Conservation (phyloP, 2,888 invertebrate species). For the Tenthredo scrophulariae region DNA sequence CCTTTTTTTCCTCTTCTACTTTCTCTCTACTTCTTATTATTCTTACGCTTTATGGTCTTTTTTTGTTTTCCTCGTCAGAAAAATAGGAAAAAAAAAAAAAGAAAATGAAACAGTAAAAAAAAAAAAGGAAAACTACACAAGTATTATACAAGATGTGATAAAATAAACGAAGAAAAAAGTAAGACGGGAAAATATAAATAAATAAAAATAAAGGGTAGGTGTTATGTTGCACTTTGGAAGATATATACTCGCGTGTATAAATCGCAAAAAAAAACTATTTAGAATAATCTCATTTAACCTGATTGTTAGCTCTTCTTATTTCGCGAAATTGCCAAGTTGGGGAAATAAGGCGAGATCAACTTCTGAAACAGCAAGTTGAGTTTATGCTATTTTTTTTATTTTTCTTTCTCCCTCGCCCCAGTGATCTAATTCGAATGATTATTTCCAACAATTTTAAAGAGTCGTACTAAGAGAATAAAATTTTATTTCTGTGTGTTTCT, state of each 20-base stretch:
- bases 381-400: conserved; percentile 63
- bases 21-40: background rate
- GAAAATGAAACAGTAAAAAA: no score
- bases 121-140: background rate
- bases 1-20: conserved; percentile 50
- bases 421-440: background rate
- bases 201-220: background rate
- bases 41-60: background rate
- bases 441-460: no score
- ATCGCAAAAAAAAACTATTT: background rate
- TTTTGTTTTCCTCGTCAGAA: background rate
- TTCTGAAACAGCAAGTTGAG: background rate
- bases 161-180: background rate
- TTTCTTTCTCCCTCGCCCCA: background rate
- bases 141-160: background rate
- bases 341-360: conserved; percentile 63
- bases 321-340: background rate
- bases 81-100: no score
- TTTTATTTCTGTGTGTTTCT: background rate
- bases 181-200: background rate
- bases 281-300: conserved; percentile 28
- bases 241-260: background rate
- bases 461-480: background rate
- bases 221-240: background rate
- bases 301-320: conserved; percentile 16